Conservation (phyloP, 2,888 invertebrate species). For the Elaeidobius kamerunicus region DNA sequence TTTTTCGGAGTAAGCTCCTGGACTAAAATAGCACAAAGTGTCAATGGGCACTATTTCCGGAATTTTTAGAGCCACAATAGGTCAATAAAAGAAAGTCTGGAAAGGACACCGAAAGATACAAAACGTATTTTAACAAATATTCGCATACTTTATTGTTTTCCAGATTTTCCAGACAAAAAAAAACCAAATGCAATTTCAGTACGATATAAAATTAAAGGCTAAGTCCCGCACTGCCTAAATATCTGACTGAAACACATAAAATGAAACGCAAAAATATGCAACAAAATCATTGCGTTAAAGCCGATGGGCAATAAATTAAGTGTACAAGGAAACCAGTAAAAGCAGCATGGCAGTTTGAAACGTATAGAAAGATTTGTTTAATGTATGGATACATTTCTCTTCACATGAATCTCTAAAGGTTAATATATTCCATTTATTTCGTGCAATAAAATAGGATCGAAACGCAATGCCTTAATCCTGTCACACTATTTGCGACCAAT, state of each 20-base stretch:
- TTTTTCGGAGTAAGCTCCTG: too few species aligned
- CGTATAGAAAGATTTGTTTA: slow-evolving; percentile 32
- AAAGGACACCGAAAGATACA: too few species aligned
- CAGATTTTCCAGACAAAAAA: too few species aligned
- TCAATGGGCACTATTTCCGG: too few species aligned
- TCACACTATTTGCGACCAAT: slow-evolving; percentile 16
- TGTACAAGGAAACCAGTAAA: slow-evolving; percentile 29
- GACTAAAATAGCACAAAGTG: too few species aligned
- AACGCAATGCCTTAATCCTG: slow-evolving; percentile 17
- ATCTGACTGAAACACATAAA: slow-evolving; percentile 5
- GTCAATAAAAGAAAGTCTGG: too few species aligned
- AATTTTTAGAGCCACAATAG: too few species aligned
- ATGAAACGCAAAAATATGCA: slow-evolving; percentile 5
- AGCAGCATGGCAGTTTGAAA: slow-evolving; percentile 27
- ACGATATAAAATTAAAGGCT: too few species aligned
- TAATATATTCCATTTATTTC: slow-evolving; percentile 35
- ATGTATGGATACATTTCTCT: slow-evolving; percentile 37
- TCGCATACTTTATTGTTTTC: too few species aligned
- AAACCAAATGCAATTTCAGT: too few species aligned
- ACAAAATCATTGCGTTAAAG: slow-evolving; percentile 20
- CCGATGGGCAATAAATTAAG: slow-evolving; percentile 24
- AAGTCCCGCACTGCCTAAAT: slow-evolving; percentile 3
- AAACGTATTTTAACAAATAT: too few species aligned
- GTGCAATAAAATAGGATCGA: slow-evolving; percentile 17
- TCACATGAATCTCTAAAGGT: slow-evolving; percentile 35